Conservation (phyloP, 2,888 invertebrate genomes). For the Sarcophaga caerulescens region DNA sequence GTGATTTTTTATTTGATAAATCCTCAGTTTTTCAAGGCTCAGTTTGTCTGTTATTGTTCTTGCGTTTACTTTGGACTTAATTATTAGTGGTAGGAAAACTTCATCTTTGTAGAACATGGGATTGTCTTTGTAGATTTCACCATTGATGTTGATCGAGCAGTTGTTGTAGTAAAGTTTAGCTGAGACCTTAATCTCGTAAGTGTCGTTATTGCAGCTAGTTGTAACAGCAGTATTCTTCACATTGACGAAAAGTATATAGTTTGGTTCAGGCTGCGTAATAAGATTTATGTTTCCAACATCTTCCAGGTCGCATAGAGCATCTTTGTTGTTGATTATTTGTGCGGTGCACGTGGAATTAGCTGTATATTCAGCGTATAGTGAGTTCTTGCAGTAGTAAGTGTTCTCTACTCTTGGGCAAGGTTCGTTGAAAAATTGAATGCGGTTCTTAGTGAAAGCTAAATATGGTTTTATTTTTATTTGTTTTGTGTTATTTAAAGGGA, state of each 20-base stretch:
- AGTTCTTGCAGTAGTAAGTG: constrained; percentile 38
- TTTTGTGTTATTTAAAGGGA: constrained; percentile 56
- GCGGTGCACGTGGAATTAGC: constrained; percentile 21
- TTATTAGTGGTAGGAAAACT: constrained; percentile 10
- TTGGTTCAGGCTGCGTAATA: constrained; percentile 1
- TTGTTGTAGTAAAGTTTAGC: constrained; percentile 27
- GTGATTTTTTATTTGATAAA: constrained; percentile 10
- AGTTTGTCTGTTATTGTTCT: constrained; percentile 26
- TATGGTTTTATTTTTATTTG: constrained; percentile 56
- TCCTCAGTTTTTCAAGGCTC: constrained; percentile 17
- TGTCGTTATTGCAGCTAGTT: constrained; percentile 16
- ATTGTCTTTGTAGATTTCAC: constrained; percentile 7
- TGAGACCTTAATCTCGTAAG: neutral
- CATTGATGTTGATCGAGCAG: constrained; percentile 4
- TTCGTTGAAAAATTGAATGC: constrained; percentile 43
- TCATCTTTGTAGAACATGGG: constrained; percentile 9
- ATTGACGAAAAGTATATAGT: constrained; percentile 13
- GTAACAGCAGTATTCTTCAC: constrained; percentile 3
- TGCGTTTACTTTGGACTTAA: neutral
- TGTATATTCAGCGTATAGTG: constrained; percentile 13
- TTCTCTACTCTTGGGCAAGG: constrained; percentile 45
- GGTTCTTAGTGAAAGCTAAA: constrained; percentile 38
- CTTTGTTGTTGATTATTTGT: constrained; percentile 17
- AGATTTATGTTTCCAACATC: neutral
- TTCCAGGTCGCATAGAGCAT: constrained; percentile 22